Percentiles rank a stretch among this genome's conserved stretches.
These are phyloP conservation scores for Nixonia krombeini DNA, from an alignment of 1,140 invertebrate genomes.

Conservation along the genomic window DNA sequence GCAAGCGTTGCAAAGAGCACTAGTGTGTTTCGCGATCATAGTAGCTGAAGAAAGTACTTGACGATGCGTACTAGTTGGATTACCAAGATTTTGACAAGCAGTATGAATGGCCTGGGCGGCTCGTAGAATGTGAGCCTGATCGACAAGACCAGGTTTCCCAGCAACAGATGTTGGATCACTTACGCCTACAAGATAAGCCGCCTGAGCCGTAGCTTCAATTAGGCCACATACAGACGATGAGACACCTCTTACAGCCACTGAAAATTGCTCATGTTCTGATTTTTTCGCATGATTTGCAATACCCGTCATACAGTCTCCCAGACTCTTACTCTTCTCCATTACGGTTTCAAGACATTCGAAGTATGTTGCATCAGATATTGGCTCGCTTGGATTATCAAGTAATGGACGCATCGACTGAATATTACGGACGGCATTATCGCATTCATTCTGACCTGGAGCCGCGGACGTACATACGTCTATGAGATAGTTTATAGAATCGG, in stretches of 20 bases:
- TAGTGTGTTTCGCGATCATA: slow-evolving; percentile 96
- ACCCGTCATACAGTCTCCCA: slow-evolving; percentile 93
- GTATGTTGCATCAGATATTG: slow-evolving; percentile 90
- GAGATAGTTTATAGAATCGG: slow-evolving; percentile 93
- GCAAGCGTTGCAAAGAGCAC: slow-evolving; percentile 95
- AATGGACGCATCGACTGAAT: slow-evolving; percentile 89
- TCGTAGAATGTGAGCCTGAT: slow-evolving; percentile 90
- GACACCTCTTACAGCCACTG: slow-evolving; percentile 87
- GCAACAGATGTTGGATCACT: slow-evolving; percentile 92
- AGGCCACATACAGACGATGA: slow-evolving; percentile 91
- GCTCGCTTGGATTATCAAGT: slow-evolving; percentile 89
- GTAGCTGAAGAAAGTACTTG: slow-evolving; percentile 92
- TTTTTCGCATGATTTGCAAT: slow-evolving; percentile 94
- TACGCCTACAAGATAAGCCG: slow-evolving; percentile 94
- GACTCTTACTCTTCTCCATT: slow-evolving; percentile 91
- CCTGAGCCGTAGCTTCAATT: slow-evolving; percentile 94
- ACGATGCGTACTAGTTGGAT: slow-evolving; percentile 84
- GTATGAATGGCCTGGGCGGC: slow-evolving; percentile 91
- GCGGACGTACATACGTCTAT: slow-evolving; percentile 82
- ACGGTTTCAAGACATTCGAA: slow-evolving; percentile 95
- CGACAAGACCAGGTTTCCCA: slow-evolving; percentile 91
- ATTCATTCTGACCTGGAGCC: slow-evolving; percentile 93
- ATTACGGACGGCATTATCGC: slow-evolving; percentile 94
- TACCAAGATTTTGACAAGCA: slow-evolving; percentile 87
- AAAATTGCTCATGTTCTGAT: slow-evolving; percentile 89